phyloP scores from a whole-genome alignment of 1,140 invertebrate species.

The Rhopalosiphum padi region DNA sequence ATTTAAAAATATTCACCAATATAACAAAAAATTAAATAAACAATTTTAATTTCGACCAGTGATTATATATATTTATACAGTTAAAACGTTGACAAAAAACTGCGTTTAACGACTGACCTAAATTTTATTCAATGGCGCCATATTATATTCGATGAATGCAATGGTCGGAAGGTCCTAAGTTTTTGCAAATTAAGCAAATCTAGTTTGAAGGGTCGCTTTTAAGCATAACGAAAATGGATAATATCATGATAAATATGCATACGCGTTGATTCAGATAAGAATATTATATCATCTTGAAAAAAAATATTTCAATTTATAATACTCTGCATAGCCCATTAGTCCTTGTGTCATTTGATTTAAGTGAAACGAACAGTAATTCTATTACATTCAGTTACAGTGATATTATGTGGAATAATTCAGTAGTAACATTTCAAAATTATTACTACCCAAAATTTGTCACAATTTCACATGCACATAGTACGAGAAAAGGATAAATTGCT shows the following conservation, averaged over 20 bases:
- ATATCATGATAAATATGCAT: not conserved
- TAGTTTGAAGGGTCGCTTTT: not conserved
- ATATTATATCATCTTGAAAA: not conserved
- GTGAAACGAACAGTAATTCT: not conserved
- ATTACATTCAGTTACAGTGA: not conserved
- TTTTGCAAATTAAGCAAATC: not conserved
- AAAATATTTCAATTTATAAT: not conserved
- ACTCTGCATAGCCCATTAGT: not conserved
- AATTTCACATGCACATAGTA: not conserved
- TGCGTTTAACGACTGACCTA: not conserved
- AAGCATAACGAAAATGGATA: not conserved
- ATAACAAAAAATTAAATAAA: not conserved
- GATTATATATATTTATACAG: not conserved
- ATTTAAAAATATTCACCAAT: not conserved
- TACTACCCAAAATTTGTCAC: not conserved
- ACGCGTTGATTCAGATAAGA: not conserved
- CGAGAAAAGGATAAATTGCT: not conserved
- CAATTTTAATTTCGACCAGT: not conserved
- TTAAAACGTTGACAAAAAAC: not conserved
- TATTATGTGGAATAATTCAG: not conserved
- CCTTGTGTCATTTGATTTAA: not conserved
- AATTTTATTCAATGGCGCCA: not conserved
- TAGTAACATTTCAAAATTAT: not conserved
- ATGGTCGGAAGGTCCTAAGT: not conserved
- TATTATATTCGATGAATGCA: not conserved